phyloP scores from a whole-genome alignment of 2,797 vertebrate genomes.

The Cryptoprocta ferox region DNA sequence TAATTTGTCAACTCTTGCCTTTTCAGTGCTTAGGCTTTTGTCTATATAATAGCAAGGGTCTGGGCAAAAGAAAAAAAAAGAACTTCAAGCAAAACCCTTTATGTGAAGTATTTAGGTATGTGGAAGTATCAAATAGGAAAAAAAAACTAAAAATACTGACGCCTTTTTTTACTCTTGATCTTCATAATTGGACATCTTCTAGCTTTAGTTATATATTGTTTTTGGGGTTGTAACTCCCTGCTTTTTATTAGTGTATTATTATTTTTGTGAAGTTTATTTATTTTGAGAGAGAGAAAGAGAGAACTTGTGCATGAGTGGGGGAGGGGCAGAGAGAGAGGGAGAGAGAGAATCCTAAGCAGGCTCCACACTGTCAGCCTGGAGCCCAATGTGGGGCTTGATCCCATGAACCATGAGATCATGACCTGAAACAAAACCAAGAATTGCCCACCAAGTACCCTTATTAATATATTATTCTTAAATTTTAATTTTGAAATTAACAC shows the following conservation, averaged over 20 bases:
- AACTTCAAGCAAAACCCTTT: neutral
- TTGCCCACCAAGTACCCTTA: neutral
- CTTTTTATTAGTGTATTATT: neutral
- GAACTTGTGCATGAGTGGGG: too few species aligned
- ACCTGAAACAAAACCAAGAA: too few species aligned
- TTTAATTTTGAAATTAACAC: neutral
- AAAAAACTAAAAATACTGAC: neutral
- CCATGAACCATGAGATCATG: too few species aligned
- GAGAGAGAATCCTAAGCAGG: too few species aligned
- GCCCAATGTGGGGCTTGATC: too few species aligned
- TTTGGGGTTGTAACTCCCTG: neutral
- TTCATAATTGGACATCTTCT: neutral
- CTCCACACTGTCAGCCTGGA: too few species aligned
- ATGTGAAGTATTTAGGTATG: neutral
- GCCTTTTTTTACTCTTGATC: conserved; percentile 33
- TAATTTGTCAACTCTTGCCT: neutral
- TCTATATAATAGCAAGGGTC: neutral
- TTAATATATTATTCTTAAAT: neutral
- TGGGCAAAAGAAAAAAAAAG: conserved; percentile 12
- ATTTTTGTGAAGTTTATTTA: too few species aligned
- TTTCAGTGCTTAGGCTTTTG: conserved; percentile 16
- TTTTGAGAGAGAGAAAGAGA: too few species aligned
- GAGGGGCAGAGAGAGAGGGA: too few species aligned
- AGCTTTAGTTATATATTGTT: neutral
- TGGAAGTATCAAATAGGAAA: neutral